Conservation (phyloP, 2,797 vertebrate species). For the Champsocephalus esox region DNA sequence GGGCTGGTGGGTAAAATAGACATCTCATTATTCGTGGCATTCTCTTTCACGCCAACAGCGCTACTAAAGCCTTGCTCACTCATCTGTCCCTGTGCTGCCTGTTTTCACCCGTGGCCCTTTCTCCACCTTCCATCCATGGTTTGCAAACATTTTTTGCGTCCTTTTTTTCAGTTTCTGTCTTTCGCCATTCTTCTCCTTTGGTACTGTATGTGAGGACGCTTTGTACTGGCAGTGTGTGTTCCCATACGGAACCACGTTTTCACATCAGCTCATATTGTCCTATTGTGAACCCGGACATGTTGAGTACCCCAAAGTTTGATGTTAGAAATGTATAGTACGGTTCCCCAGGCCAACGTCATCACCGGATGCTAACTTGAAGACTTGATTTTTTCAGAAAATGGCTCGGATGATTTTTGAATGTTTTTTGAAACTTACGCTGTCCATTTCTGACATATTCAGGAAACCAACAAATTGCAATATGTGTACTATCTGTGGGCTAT, state of each 20-base stretch:
- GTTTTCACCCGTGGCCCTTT: conserved; percentile 46
- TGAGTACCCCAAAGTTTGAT: no score
- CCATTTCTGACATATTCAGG: no score
- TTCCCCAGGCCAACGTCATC: no score
- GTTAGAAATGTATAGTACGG: no score
- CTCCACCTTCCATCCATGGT: conserved; percentile 20
- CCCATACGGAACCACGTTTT: conserved; percentile 52
- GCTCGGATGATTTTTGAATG: no score
- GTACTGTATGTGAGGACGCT: conserved; percentile 58
- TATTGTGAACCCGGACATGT: no score
- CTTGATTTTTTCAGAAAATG: no score
- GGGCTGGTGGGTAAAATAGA: conserved; percentile 90
- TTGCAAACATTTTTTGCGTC: conserved; percentile 16
- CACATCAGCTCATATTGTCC: conserved; percentile 18
- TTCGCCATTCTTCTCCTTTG: conserved; percentile 49
- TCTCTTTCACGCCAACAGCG: conserved; percentile 84
- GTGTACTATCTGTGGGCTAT: no score
- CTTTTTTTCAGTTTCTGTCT: conserved; percentile 20
- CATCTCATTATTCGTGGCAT: conserved; percentile 91
- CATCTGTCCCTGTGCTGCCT: conserved; percentile 64
- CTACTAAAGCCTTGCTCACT: conserved; percentile 72
- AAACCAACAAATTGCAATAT: no score
- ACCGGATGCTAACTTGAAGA: no score
- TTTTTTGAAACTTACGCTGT: no score
- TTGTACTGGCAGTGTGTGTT: conserved; percentile 51